Conservation (phyloP, 2,888 invertebrate species). For the Flexamia atlantica region DNA sequence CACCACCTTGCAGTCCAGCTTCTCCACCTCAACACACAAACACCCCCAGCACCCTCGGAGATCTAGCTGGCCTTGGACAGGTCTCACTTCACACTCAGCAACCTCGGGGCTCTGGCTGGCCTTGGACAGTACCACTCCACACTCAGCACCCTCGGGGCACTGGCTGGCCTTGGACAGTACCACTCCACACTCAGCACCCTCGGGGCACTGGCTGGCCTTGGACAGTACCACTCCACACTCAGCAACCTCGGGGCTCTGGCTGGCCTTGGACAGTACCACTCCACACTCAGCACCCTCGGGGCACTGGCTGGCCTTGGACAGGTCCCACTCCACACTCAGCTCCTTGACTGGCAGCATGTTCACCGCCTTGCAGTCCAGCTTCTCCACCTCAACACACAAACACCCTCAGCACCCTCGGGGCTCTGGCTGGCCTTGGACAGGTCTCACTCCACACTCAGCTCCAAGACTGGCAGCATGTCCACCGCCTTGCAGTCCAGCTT, state of each 20-base stretch:
- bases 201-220: slow-evolving; percentile 72
- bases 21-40: slow-evolving; percentile 39
- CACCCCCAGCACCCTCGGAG: slow-evolving; percentile 72
- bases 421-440: slow-evolving; percentile 70
- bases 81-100: slow-evolving; percentile 67
- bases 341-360: slow-evolving; percentile 67
- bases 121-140: slow-evolving; percentile 67
- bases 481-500: slow-evolving; percentile 56
- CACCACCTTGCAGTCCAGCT: slow-evolving; percentile 55
- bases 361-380: slow-evolving; percentile 56
- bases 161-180: slow-evolving; percentile 67
- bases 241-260: slow-evolving; percentile 72
- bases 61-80: slow-evolving; percentile 70
- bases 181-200: slow-evolving; percentile 68
- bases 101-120: slow-evolving; percentile 72
- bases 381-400: slow-evolving; percentile 67
- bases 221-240: slow-evolving; percentile 67
- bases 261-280: slow-evolving; percentile 66
- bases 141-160: slow-evolving; percentile 73
- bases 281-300: slow-evolving; percentile 72
- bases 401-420: slow-evolving; percentile 71
- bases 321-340: slow-evolving; percentile 66
- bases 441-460: slow-evolving; percentile 66
- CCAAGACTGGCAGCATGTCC: slow-evolving; percentile 67
- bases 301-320: slow-evolving; percentile 70